Evolutionary conservation across 2,113 vertebrate species (phyloP), one percentile per base, ranked within the genome.

Genomic region (Saimiri boliviensis): DNA sequence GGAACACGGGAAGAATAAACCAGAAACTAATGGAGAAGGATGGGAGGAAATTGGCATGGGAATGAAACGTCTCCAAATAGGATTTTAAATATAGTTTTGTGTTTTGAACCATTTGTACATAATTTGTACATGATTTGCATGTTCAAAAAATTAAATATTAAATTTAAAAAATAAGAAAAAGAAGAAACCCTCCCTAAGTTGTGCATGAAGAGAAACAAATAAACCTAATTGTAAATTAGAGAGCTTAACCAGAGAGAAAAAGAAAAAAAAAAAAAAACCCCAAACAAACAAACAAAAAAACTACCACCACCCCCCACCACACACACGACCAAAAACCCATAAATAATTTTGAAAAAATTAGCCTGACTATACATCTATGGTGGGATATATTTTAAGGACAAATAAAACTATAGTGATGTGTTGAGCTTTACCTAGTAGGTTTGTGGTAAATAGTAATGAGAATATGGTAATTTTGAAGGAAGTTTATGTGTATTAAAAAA

Each of bases 81-180:
- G 56, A 86, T 45, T 86, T 80, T 80, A 16, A 74, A 87, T 81
- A 77, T 37, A 45, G 6, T 52, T 85, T 80, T 71, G n/a, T 87
- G 56, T 84, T 93, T 84, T 56, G 84, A 73, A 93, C 74, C 30
- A 20, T 81, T 96, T 60, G 5, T 35, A 60, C 54, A 86, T 90
- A 63, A 40, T 81, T 80, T 91, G 47, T 91, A 17, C 13, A 35
- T 96, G 79, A 82, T 88, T 76, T 90, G 35, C 30, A 81, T 81
- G 42, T 91, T 91, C 45, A 91, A 91, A 83, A 91, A 84, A 45
- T 63, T 47, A 77, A 81, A 93, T 89, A 90, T 80, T 74, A 76
- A 89, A 76, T 86, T 63, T 63, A 40, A 91, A 94, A 97, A 70
- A 25, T 37, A 13, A 12, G 40, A 47, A 35, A 89, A 76, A 52